Base-by-base conservation (phyloP, 2,113 vertebrate genomes). In the Melanocharis versteri region DNA sequence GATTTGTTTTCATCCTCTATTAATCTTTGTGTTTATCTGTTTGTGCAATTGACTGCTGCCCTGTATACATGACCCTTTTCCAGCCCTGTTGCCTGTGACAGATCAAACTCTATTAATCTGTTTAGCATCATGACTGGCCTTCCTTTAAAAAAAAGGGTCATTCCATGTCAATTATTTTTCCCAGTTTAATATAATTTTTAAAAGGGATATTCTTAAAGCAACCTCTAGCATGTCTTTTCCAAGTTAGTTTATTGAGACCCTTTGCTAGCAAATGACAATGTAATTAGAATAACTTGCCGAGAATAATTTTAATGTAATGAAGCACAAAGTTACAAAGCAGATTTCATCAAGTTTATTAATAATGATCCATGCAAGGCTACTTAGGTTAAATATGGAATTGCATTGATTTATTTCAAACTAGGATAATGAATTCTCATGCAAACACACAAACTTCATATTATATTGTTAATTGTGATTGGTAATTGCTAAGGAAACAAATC, bases 261-360 rank as follows among this genome's bases (percentile, higher is more conserved):
- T 93, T 87, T 93, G 89, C 83, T 94, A 87, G 93, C 82, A 93
- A 93, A 94, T 48, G 82, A 91, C 6, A 15, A 89, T 45, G 62
- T 92, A 87, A 95, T 90, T 96, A 61, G 96, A 89, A 80, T 92
- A 86, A 80, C 81, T 96, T 86, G 69, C 66, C 1, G 1, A 94
- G 69, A 92, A 91, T 89, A 24, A 81, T 92, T 89, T 83, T 88
- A 85, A 92, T 90, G 16, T 89, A 90, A 95, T 47, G 93, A 94
- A 86, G 96, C 93, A 97, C 89, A 94, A 97, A 98, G 97, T 93
- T 95, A 96, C 92, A 50, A 97, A 98, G 97, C 98, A 79, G 95
- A 90, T 91, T 95, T 95, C 51, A 92, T 37, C 65, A 86, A 92
- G 84, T 97, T 95, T 79, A 97, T 96, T 97, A 97, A 96, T 94